Evolutionary conservation across 2,113 vertebrate species (phyloP).

Genomic region (Mustela lutreola): DNA sequence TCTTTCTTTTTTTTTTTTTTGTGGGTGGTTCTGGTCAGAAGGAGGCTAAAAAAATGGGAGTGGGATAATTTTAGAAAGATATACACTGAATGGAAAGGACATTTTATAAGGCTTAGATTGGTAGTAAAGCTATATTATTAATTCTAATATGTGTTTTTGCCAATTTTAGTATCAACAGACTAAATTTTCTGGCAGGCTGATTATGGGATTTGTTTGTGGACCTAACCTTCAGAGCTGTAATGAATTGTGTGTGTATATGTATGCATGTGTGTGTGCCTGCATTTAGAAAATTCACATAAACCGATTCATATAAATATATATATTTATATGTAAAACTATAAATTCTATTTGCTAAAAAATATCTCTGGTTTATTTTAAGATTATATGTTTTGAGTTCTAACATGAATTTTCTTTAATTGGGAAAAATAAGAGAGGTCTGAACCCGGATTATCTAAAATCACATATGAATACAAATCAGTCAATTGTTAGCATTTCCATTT

Average conservation of each 20-base stretch:
- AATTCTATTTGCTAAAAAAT: conserved; percentile 38
- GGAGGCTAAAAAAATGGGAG: not conserved
- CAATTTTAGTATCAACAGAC: not conserved
- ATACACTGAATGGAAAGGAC: not conserved
- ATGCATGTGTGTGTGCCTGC: not conserved
- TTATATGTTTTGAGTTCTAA: conserved; percentile 41
- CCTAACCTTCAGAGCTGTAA: conserved; percentile 24
- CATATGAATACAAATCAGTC: conserved; percentile 45
- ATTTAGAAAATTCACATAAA: not conserved
- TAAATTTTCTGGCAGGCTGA: conserved; percentile 27
- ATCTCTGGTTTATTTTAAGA: conserved; percentile 56
- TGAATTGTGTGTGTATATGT: not conserved
- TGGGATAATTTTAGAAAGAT: conserved; percentile 31
- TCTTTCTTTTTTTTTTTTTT: not conserved
- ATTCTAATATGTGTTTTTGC: not conserved
- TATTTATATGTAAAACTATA: not conserved
- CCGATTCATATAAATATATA: not conserved
- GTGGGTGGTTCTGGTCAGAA: not conserved
- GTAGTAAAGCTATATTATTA: conserved; percentile 9
- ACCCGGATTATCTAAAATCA: conserved; percentile 39
- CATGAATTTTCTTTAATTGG: conserved; percentile 42
- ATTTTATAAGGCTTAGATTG: conserved; percentile 31
- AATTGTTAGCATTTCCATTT: conserved; percentile 55
- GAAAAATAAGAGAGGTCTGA: conserved; percentile 22
- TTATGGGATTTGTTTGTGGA: not conserved